A percentile compares a stretch with the other conserved stretches of the same genome.
phyloP scores from a whole-genome alignment of 2,888 invertebrate species.

The Clepsis dumicolana region DNA sequence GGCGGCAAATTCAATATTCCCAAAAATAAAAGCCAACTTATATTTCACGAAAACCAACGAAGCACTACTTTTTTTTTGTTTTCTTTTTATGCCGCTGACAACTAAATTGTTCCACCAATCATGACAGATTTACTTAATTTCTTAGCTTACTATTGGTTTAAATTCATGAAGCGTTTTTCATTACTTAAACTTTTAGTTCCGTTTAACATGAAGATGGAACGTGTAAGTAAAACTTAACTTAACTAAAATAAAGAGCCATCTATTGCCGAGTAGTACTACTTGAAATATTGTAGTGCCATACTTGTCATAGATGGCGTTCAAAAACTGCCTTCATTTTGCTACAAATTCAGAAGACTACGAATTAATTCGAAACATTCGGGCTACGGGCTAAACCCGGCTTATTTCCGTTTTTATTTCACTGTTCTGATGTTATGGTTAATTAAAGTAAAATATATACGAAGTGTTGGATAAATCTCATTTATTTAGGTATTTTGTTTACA shows the following conservation, averaged over 20 bases:
- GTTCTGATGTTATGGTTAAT: too few relatives aligned
- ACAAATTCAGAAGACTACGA: too few relatives aligned
- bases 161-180: constrained; percentile 1
- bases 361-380: too few relatives aligned
- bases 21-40: constrained; percentile 24
- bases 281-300: background rate
- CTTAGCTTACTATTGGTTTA: background rate
- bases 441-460: too few relatives aligned
- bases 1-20: background rate
- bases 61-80: constrained; percentile 12
- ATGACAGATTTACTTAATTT: background rate
- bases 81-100: constrained; percentile 7
- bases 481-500: too few relatives aligned
- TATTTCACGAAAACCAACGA: constrained; percentile 8
- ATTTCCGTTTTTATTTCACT: too few relatives aligned
- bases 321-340: too few relatives aligned
- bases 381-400: too few relatives aligned
- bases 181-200: background rate
- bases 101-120: background rate
- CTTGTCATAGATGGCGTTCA: constrained; percentile 6
- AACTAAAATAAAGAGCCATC: constrained; percentile 8
- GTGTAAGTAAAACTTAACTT: constrained; percentile 27
- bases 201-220: background rate
- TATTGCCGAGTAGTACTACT: constrained; percentile 15
- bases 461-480: too few relatives aligned